Conservation (phyloP, 2,113 vertebrate genomes). For the Antigone vipio region DNA sequence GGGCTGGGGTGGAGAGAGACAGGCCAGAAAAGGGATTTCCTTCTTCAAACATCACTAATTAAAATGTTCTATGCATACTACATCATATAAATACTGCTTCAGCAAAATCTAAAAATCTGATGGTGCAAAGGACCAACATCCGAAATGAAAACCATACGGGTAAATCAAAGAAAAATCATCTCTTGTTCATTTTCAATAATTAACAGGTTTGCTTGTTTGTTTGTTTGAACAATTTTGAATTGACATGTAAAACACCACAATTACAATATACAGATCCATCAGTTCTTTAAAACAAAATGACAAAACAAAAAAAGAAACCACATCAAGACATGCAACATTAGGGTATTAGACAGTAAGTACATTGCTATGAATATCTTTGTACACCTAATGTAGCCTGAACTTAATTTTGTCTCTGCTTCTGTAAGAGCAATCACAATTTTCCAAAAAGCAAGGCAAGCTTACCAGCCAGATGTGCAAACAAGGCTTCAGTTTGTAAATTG, state of each 20-base stretch:
- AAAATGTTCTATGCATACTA: conserved; percentile 43
- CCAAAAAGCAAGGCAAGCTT: conserved; percentile 61
- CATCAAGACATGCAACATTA: conserved; percentile 90
- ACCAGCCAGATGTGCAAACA: conserved; percentile 54
- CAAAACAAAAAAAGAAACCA: conserved; percentile 82
- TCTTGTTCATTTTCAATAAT: conserved; percentile 59
- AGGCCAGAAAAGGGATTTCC: conserved; percentile 37
- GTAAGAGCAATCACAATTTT: conserved; percentile 32
- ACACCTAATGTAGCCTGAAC: conserved; percentile 65
- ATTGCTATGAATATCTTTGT: conserved; percentile 66
- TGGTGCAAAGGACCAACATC: conserved; percentile 52
- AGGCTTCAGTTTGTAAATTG: conserved; percentile 52
- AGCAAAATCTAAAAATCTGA: conserved; percentile 39
- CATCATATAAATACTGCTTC: conserved; percentile 42
- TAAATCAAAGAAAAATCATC: conserved; percentile 69
- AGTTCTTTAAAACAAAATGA: conserved; percentile 86
- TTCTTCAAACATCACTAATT: conserved; percentile 50
- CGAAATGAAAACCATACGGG: conserved; percentile 40
- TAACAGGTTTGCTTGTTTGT: conserved; percentile 59
- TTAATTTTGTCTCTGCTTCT: conserved; percentile 56
- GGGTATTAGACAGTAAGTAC: conserved; percentile 87
- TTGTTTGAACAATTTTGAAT: conserved; percentile 78
- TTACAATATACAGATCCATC: conserved; percentile 91
- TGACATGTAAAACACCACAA: conserved; percentile 91
- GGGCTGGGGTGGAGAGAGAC: not conserved